Evolutionary conservation across 1,140 invertebrate species (phyloP), one percentile per base, ranked within the genome.

Genomic region (Gryon sp.): DNA sequence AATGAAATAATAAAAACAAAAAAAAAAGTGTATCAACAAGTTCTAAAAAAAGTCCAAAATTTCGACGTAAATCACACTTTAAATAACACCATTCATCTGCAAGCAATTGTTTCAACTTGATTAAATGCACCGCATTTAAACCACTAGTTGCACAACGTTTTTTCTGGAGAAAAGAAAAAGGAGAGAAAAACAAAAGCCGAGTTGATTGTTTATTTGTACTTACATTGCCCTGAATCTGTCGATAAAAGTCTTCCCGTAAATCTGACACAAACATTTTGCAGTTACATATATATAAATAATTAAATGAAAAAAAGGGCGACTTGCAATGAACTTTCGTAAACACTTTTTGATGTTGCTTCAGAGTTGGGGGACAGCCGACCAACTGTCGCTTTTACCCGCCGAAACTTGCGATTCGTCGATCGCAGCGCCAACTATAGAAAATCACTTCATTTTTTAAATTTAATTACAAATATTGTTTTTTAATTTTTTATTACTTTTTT

Each of bases 171-270:
- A 16, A 38, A 6, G 14, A 8, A 16, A 4, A 15, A 12, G 2
- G 34, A 2, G 34, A 38, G 3, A 38, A 12, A 2, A 38, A 15
- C n/a, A n/a, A n/a, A n/a, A n/a, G n/a, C n/a, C n/a, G n/a, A n/a
- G n/a, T n/a, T n/a, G n/a, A n/a, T n/a, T n/a, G n/a, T n/a, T n/a
- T n/a, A n/a, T 1, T 16, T 15, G 14, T 1, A 41, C 38, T 41
- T 11, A 41, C 38, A n/a, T 41, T 41, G 16, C 38, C 38, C 9
- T 41, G 38, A 19, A 41, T 41, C 18, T 41, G 11, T 8, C 18
- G 16, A n/a, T 41, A 41, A 41, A 41, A 41, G 2, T 41, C 38
- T 19, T 16, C 14, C 9, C 9, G 16, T 9, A 41, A 19, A 41
- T 41, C 38, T 11, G 38, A 11, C 6, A 41, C 18, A 9, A 41